Evolutionary conservation across 2,797 vertebrate species (phyloP).

Genomic region (Neopelma chrysocephalum): DNA sequence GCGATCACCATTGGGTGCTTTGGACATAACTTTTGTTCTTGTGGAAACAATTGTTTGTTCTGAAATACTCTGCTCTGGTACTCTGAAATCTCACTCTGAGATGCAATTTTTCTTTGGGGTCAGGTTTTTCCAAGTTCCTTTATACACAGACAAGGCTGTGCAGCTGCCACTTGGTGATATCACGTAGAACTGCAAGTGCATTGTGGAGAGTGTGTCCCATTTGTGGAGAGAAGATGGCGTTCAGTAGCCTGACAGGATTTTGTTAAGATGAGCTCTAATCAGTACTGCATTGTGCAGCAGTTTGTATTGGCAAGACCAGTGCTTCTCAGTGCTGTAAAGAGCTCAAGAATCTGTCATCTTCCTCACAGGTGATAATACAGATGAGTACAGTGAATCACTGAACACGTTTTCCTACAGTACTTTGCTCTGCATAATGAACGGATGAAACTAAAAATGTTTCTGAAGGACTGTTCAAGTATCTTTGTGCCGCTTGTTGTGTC

Average conservation of each 20-base stretch:
- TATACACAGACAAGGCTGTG: background rate
- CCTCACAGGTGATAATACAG: fast-evolving
- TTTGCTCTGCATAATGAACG: background rate
- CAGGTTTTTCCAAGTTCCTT: background rate
- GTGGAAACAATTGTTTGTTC: background rate
- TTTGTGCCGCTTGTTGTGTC: background rate
- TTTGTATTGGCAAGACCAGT: background rate
- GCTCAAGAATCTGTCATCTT: background rate
- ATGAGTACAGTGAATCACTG: background rate
- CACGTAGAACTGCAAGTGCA: fast-evolving
- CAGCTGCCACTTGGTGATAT: background rate
- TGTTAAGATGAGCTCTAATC: background rate
- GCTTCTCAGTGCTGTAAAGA: background rate
- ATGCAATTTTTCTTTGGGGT: background rate
- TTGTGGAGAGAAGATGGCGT: background rate
- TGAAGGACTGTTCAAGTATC: background rate
- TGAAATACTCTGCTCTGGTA: background rate
- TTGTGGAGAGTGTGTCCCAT: background rate
- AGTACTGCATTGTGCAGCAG: background rate
- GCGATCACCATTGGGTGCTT: background rate
- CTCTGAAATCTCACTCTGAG: background rate
- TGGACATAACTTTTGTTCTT: background rate
- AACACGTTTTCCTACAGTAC: background rate
- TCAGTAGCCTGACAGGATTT: background rate
- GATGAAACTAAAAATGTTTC: background rate